Conservation (phyloP, 2,888 invertebrate species). For the Oscheius sp. region DNA sequence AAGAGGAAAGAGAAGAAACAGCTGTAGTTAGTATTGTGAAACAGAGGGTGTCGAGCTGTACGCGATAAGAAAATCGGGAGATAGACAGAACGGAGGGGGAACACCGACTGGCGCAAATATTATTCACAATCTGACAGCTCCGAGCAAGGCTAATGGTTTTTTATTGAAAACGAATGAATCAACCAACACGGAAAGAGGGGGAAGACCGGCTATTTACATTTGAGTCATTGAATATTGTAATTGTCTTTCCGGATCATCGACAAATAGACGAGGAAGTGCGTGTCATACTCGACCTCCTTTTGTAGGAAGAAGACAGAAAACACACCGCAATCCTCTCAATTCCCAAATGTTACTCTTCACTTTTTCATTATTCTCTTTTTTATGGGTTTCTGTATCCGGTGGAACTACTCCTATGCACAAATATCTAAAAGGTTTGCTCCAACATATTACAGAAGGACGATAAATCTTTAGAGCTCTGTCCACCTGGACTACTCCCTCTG, state of each 20-base stretch:
- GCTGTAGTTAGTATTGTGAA: too few relatives aligned
- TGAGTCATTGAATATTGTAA: too few relatives aligned
- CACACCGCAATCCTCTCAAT: background rate
- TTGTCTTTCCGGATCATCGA: background rate
- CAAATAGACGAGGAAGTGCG: constrained; percentile 4
- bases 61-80: too few relatives aligned
- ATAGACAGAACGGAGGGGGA: background rate
- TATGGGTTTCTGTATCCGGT: background rate
- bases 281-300: background rate
- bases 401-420: constrained; percentile 46
- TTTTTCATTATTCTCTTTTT: background rate
- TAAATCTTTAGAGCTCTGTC: constrained; percentile 50
- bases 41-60: too few relatives aligned
- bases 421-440: constrained; percentile 47
- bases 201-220: too few relatives aligned
- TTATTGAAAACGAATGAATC: too few relatives aligned
- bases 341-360: background rate
- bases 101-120: constrained; percentile 2
- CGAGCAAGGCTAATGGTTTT: too few relatives aligned
- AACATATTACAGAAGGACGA: background rate
- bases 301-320: background rate
- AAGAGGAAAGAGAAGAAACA: too few relatives aligned
- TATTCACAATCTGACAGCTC: too few relatives aligned
- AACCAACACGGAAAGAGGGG: too few relatives aligned
- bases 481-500: constrained; percentile 50